Evolutionary conservation across 2,797 vertebrate species (phyloP).

Genomic region (Onychomys torridus): DNA sequence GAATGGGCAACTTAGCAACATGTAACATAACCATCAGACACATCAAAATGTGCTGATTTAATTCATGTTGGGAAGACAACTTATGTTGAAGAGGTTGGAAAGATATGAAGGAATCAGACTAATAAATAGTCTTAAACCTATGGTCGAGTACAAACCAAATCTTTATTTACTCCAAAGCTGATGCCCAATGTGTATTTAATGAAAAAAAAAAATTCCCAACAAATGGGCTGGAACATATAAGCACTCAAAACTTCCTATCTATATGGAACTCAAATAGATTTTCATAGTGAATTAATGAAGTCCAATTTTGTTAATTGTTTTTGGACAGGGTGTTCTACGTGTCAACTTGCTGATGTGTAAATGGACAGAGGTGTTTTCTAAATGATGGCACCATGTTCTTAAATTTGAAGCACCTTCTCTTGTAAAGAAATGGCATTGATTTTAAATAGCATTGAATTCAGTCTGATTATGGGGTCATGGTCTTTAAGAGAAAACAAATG

Average conservation of each 20-base stretch:
- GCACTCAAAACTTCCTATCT: neutral
- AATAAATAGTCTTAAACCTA: neutral
- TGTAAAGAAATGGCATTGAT: neutral
- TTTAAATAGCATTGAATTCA: slow-evolving; percentile 26
- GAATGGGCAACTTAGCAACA: neutral
- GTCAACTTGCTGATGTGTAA: neutral
- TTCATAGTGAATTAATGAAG: neutral
- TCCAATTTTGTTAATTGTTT: neutral
- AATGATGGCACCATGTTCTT: neutral
- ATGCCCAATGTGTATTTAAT: neutral
- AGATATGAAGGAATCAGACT: neutral
- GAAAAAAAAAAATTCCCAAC: neutral
- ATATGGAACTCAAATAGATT: neutral
- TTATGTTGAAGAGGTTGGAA: neutral
- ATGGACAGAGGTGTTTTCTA: neutral
- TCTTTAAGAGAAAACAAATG: neutral
- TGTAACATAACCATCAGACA: neutral
- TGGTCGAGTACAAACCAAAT: neutral
- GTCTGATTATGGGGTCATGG: neutral
- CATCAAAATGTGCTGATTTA: neutral
- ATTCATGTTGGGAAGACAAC: neutral
- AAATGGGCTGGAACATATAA: neutral
- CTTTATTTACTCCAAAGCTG: neutral
- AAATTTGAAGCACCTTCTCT: neutral
- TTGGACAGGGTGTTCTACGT: neutral